Conservation (phyloP, 2,888 invertebrate genomes). For the Autographa pulchrina region DNA sequence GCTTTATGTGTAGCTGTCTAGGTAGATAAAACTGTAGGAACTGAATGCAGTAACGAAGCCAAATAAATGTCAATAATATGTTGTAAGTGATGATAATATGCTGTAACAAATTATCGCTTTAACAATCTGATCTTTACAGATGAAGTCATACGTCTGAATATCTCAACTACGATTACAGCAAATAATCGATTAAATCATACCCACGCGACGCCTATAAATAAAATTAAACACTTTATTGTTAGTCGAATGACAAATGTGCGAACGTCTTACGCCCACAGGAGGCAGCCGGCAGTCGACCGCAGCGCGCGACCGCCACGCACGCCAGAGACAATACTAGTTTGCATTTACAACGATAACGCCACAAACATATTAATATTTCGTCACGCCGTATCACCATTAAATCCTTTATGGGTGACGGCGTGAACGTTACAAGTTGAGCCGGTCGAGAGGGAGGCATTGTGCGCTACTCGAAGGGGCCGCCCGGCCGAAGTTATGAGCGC, state of each 20-base stretch:
- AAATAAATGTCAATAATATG: not conserved
- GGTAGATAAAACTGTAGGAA: not conserved
- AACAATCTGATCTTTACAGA: slow-evolving; percentile 51
- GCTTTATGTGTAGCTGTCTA: not conserved
- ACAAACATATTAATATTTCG: slow-evolving; percentile 83
- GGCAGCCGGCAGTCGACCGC: slow-evolving; percentile 48
- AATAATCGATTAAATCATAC: slow-evolving; percentile 76
- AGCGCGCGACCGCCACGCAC: slow-evolving; percentile 60
- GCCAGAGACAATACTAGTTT: slow-evolving; percentile 71
- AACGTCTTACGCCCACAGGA: slow-evolving; percentile 78
- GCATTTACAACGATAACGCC: slow-evolving; percentile 76
- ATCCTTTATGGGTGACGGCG: slow-evolving; percentile 77
- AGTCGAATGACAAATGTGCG: slow-evolving; percentile 83
- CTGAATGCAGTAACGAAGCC: not conserved
- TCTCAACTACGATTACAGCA: slow-evolving; percentile 72
- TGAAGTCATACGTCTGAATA: slow-evolving; percentile 71
- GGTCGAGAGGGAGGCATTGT: slow-evolving; percentile 72
- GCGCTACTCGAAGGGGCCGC: slow-evolving; percentile 68
- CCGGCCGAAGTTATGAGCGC: slow-evolving; percentile 67
- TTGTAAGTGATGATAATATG: slow-evolving; percentile 20
- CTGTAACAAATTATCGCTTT: slow-evolving; percentile 27
- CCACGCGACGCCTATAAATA: slow-evolving; percentile 83
- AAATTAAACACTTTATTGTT: slow-evolving; percentile 85
- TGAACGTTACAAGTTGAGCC: slow-evolving; percentile 73
- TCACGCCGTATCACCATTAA: slow-evolving; percentile 84